A percentile compares a stretch with the other conserved stretches of the same genome.
phyloP scores from a whole-genome alignment of 2,113 vertebrate species.

The Tricholaema leucomelas region DNA sequence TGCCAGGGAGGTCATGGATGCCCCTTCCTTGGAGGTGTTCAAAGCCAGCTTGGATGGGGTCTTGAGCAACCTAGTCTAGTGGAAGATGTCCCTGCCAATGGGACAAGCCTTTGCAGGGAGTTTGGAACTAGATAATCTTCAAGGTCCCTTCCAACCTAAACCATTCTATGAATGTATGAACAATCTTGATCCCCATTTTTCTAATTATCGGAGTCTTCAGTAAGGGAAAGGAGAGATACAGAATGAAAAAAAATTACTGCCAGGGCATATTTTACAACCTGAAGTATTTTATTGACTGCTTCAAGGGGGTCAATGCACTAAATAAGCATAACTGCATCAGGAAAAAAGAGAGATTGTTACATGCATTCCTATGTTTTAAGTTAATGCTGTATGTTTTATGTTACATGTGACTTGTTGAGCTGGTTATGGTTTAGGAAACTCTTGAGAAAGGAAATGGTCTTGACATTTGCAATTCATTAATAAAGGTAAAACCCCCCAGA shows the following conservation, averaged over 20 bases:
- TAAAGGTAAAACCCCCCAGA: background rate
- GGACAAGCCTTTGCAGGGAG: too few species aligned
- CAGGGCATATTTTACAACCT: background rate
- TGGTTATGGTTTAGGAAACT: constrained; percentile 33
- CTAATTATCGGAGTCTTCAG: background rate
- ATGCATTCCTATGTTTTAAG: constrained; percentile 14
- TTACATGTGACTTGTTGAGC: constrained; percentile 22
- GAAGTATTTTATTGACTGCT: constrained; percentile 19
- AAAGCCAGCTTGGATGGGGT: background rate
- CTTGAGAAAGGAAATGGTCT: constrained; percentile 34
- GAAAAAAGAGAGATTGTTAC: background rate
- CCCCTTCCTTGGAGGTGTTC: too few species aligned
- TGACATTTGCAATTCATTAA: constrained; percentile 33
- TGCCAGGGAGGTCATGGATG: too few species aligned
- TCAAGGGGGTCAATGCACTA: constrained; percentile 24
- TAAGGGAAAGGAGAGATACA: background rate
- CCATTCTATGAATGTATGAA: background rate
- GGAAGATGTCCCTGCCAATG: too few species aligned
- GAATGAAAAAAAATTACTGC: constrained; percentile 6
- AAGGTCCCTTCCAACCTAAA: too few species aligned
- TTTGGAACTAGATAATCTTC: too few species aligned
- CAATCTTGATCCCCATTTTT: background rate
- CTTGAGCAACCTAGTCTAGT: background rate
- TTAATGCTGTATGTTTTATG: constrained; percentile 25
- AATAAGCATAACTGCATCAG: constrained; percentile 21